Conservation (phyloP, 2,797 vertebrate species). For the Hypotaenidia philippensis region DNA sequence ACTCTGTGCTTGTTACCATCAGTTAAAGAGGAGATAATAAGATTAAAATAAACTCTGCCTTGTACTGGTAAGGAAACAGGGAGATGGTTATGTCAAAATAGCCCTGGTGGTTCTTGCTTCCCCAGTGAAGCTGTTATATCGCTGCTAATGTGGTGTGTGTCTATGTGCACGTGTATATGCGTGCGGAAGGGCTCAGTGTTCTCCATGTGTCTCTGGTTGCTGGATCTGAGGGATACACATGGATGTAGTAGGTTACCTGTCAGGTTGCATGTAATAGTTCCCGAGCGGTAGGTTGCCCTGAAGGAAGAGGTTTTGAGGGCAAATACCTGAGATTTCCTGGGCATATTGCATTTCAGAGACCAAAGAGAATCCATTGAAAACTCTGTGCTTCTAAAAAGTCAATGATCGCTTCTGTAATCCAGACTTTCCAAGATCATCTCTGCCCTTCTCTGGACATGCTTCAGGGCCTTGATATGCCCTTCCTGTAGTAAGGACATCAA, state of each 20-base stretch:
- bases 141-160: background rate
- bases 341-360: background rate
- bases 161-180: accelerated
- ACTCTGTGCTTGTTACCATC: background rate
- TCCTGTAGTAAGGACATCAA: too few relatives aligned
- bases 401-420: background rate
- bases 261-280: accelerated
- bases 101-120: background rate
- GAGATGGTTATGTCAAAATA: background rate
- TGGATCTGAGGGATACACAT: background rate
- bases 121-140: background rate
- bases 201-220: too few relatives aligned
- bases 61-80: background rate
- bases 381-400: background rate
- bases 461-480: too few relatives aligned
- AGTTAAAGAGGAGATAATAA: background rate
- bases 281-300: background rate
- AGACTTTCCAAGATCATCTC: background rate
- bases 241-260: background rate
- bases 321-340: background rate
- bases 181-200: background rate
- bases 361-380: background rate
- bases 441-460: too few relatives aligned
- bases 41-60: background rate
- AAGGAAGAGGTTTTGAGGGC: background rate